Conservation (phyloP, 2,113 vertebrate genomes). For the Clarias magur region DNA sequence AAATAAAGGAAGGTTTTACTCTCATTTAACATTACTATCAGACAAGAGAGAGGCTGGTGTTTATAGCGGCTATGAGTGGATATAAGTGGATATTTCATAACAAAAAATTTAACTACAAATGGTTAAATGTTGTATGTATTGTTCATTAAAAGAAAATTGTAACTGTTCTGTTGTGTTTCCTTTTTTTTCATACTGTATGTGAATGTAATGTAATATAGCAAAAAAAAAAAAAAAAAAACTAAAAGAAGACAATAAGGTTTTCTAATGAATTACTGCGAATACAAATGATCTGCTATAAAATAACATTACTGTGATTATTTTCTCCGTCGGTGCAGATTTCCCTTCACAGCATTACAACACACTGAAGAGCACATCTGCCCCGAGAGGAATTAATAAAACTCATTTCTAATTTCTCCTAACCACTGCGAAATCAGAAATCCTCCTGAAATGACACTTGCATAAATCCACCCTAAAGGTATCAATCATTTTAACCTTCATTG, state of each 20-base stretch:
- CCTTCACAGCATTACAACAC: neutral
- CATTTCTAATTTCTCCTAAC: slow-evolving; percentile 15
- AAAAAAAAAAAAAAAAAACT: neutral
- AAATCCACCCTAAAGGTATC: slow-evolving; percentile 49
- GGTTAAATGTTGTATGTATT: neutral
- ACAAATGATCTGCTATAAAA: neutral
- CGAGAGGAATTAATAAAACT: neutral
- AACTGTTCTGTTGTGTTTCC: neutral
- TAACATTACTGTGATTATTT: neutral
- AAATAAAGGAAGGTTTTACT: too few relatives aligned
- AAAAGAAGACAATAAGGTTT: neutral
- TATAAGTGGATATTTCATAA: neutral
- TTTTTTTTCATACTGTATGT: too few relatives aligned
- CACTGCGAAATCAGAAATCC: slow-evolving; percentile 13
- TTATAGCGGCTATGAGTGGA: neutral
- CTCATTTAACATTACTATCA: too few relatives aligned
- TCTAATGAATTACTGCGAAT: neutral
- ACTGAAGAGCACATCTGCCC: neutral
- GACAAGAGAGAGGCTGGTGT: neutral
- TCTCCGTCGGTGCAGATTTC: neutral
- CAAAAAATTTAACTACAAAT: neutral
- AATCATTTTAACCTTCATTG: slow-evolving; percentile 55
- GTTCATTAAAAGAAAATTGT: neutral
- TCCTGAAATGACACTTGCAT: slow-evolving; percentile 29
- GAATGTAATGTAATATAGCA: neutral